Conservation (phyloP, 2,888 invertebrate species). For the Agriopis aurantiaria region DNA sequence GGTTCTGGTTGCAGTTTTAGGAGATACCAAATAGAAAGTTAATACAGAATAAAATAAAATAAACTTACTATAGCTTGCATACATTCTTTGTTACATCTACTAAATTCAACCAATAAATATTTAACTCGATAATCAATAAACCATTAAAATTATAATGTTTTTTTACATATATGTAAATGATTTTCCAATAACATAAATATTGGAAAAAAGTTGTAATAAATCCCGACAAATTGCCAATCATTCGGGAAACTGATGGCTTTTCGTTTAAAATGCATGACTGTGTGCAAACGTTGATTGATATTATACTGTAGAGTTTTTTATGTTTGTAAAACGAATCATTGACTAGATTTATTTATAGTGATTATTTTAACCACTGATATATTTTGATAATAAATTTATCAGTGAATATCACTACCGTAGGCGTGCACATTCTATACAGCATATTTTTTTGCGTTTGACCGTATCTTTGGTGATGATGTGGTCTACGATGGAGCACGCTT, state of each 20-base stretch:
- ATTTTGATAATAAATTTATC: no score
- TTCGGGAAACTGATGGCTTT: slow-evolving; percentile 30
- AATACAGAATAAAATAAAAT: no score
- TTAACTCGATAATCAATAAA: neutral
- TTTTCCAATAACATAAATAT: slow-evolving; percentile 34
- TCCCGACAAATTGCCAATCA: slow-evolving; percentile 38
- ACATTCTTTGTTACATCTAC: no score
- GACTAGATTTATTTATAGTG: neutral
- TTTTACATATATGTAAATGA: slow-evolving; percentile 7
- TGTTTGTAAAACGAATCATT: slow-evolving; percentile 7
- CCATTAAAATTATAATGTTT: neutral
- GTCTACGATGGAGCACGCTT: no score
- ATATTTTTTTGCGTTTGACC: no score
- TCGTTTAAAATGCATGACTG: slow-evolving; percentile 32
- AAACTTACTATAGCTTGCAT: no score
- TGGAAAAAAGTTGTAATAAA: slow-evolving; percentile 32
- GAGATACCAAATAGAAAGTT: no score
- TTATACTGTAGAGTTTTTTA: slow-evolving; percentile 11
- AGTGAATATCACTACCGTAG: no score
- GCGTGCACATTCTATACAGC: no score
- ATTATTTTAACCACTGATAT: neutral
- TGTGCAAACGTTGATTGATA: slow-evolving; percentile 28
- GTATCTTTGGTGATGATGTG: no score
- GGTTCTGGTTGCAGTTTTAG: no score
- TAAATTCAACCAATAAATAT: neutral